Base-by-base conservation (phyloP, 2,888 invertebrate genomes). In the Drosophila mulleri region DNA sequence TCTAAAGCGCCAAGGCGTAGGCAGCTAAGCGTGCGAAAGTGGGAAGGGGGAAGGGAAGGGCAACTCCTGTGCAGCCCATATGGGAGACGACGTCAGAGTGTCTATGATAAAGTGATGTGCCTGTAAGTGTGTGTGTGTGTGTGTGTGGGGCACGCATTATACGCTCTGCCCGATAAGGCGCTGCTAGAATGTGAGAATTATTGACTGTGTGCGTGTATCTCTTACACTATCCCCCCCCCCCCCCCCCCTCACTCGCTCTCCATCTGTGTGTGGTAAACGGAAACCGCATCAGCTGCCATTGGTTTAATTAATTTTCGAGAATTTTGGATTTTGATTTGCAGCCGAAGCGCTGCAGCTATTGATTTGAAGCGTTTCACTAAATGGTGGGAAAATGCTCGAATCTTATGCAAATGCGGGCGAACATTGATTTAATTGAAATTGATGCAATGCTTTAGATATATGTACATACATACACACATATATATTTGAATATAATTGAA, bases 301-400 rank as follows among this genome's bases (percentile, higher is more conserved):
- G 76, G 72, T 75, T 88, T 89, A 89, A 88, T 88, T 88, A 89
- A 88, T 89, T 88, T 89, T 82, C 64, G 47, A 82, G 73, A 74
- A 77, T 81, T 84, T 50, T 69, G 78, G 78, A 72, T 68, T 72
- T 74, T 82, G 85, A 86, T 88, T 88, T 86, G 80, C 82, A 82
- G 86, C 84, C 80, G 73, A 71, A 63, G 45, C 8, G 45, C 62
- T 41, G 62, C 53, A 52, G 67, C 60, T 67, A 71, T 68, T 66
- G 70, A 73, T 72, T 67, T 62, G 64, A 26, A 39, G 70, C 56
- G 37, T 3, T 39, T 26, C 39, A 39, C n/a, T 12, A 45, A 58
- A 18, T 48, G 61, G 64, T 72, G 76, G 65, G 72, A 69, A 77
- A 72, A 65, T 16, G 35, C 62, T 71, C 44, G 54, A 69, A 23